Evolutionary conservation across 1,140 invertebrate species (phyloP), one percentile per base, ranked within the genome.

Genomic region (Phthorimaea operculella): DNA sequence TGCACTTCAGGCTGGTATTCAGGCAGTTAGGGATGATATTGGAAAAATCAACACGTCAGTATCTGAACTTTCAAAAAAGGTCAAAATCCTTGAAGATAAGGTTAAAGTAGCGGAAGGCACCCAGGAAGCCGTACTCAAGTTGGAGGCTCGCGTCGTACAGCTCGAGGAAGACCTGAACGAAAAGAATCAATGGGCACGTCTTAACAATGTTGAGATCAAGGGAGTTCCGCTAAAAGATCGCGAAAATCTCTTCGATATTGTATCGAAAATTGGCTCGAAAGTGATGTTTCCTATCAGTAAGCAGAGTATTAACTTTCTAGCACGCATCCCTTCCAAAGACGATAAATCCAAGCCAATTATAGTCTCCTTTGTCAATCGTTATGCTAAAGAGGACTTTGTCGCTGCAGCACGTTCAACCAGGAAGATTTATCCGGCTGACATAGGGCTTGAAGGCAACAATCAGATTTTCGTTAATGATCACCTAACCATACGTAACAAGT

Each of bases 321-420:
- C 45, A 15, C 14, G 45, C 14, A 16, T 47, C 12, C 45, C 45
- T 5, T 16, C 45, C 8, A 47, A 9, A 16, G 34, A 17, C 10
- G 21, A 54, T 49, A 33, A 17, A 51, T 7, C 36, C 5, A 59
- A 54, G 33, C 42, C 53, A 1, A 59, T 59, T 15, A 52, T 59
- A 1, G 21, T 59, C 16, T 44, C 17, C n/a, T 59, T 59, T 18
- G 33, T 11, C 7, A 59, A 55, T 14, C 15, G 52, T 16, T 59
- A 59, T 33, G 14, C 42, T 1, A 59, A 59, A 44, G 58, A 59
- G 11, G 44, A 55, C 42, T 55, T 55, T 44, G 39, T 59, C 10
- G 57, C 57, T 14, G 52, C 57, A 2, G 53, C 52, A 8, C 45
- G 58, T 4, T 6, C 14, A 42, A 8, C n/a, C 14, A 50, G 21